Conservation (phyloP, 2,797 vertebrate genomes). For the Enteromius paludinosus region DNA sequence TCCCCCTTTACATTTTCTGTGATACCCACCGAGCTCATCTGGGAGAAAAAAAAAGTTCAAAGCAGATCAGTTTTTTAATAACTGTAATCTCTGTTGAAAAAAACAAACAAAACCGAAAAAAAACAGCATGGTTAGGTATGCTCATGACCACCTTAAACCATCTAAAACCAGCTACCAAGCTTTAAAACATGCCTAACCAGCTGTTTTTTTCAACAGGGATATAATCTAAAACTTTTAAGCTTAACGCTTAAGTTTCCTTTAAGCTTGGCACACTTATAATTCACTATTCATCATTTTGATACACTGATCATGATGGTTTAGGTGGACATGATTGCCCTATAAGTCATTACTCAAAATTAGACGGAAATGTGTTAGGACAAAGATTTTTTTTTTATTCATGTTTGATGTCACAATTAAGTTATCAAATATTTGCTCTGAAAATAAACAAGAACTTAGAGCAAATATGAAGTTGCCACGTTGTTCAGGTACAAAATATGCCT, state of each 20-base stretch:
- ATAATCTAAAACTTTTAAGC: neutral
- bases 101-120: neutral
- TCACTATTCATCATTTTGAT: neutral
- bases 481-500: neutral
- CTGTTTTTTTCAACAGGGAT: neutral
- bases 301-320: neutral
- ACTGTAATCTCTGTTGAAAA: neutral
- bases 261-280: neutral
- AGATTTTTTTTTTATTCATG: neutral
- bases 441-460: neutral
- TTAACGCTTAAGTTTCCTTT: too few relatives aligned
- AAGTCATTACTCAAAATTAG: neutral
- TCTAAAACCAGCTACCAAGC: neutral
- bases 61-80: neutral
- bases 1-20: slow-evolving; percentile 92
- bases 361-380: neutral
- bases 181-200: neutral
- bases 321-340: neutral
- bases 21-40: slow-evolving; percentile 95
- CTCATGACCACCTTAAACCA: neutral
- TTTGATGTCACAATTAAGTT: neutral
- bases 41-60: slow-evolving; percentile 51
- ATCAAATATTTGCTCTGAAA: slow-evolving; percentile 3
- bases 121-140: neutral
- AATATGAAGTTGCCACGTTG: neutral